Conservation (phyloP, 2,113 vertebrate species). For the Rhabdomys dilectus region DNA sequence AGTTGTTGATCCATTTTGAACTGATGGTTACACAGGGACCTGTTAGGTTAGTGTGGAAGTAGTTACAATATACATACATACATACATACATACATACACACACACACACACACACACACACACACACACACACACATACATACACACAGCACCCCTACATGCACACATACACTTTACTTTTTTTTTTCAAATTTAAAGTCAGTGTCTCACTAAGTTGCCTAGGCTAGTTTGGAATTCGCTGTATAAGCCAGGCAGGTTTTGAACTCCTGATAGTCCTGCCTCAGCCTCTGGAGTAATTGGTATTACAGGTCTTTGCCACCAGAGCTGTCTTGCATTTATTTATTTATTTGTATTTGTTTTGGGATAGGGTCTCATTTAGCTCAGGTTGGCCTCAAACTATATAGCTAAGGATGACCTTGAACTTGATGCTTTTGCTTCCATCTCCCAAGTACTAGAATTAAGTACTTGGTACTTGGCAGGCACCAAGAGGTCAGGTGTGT, state of each 20-base stretch:
- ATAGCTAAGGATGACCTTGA: background rate
- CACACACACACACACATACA: background rate
- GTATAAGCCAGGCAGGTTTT: background rate
- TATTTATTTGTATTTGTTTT: background rate
- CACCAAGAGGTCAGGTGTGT: background rate
- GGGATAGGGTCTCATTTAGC: background rate
- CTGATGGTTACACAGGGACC: background rate
- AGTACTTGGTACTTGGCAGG: no score
- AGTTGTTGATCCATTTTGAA: background rate
- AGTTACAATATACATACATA: background rate
- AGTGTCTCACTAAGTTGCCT: background rate
- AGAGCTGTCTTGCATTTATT: background rate
- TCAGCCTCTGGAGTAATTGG: background rate
- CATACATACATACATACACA: background rate
- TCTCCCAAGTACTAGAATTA: background rate
- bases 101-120: background rate
- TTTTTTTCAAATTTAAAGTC: background rate
- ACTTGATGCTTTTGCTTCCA: background rate
- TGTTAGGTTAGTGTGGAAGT: background rate
- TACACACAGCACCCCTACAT: background rate
- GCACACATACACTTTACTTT: background rate
- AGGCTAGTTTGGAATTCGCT: background rate
- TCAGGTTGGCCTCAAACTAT: background rate
- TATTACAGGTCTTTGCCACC: background rate
- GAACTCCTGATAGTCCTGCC: background rate